Conservation (phyloP, 2,888 invertebrate genomes). For the Emmelina monodactyla region DNA sequence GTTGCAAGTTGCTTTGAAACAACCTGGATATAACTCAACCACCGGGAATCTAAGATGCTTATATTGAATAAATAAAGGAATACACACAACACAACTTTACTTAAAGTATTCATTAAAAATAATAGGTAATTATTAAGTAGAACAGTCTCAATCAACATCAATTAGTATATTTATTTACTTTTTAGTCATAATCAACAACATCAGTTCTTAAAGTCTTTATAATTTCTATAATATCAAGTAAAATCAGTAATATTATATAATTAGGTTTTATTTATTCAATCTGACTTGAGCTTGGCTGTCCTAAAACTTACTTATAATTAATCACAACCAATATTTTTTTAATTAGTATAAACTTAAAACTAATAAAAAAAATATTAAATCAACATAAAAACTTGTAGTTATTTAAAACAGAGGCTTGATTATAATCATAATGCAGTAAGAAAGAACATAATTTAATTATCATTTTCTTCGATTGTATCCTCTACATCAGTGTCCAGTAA, state of each 20-base stretch:
- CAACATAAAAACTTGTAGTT: too few relatives aligned
- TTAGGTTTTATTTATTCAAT: not conserved
- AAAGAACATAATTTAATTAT: not conserved
- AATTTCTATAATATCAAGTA: not conserved
- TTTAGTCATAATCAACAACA: not conserved
- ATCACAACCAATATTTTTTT: not conserved
- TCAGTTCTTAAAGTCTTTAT: not conserved
- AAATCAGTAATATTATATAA: not conserved
- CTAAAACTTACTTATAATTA: not conserved
- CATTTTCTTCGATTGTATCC: not conserved
- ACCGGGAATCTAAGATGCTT: not conserved
- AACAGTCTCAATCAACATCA: not conserved
- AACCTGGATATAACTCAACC: slow-evolving; percentile 1
- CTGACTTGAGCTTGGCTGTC: not conserved
- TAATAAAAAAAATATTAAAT: not conserved
- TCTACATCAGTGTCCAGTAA: slow-evolving; percentile 4
- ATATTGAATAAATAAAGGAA: not conserved
- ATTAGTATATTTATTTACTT: not conserved
- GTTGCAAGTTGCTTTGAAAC: too few relatives aligned
- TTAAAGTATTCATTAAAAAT: too few relatives aligned
- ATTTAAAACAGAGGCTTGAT: too few relatives aligned
- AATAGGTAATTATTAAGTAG: too few relatives aligned
- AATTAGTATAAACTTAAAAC: not conserved
- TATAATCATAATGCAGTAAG: not conserved
- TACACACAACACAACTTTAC: not conserved